Evolutionary conservation across 2,113 vertebrate genomes (phyloP).

Genomic region (Riparia riparia): DNA sequence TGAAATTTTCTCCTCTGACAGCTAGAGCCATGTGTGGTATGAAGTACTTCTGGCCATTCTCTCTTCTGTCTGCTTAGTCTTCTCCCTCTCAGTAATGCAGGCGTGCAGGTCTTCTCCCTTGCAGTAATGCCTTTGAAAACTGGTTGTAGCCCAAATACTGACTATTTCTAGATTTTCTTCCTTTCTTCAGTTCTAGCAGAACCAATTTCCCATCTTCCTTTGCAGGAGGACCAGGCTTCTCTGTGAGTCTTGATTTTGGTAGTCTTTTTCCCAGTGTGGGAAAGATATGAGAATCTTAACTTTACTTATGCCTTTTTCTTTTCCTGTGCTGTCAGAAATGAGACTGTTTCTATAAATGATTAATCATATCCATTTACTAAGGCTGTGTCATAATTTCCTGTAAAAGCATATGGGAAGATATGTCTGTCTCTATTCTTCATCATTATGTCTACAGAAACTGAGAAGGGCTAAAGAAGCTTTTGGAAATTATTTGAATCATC

Average conservation of each 20-base stretch:
- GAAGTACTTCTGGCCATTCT: neutral
- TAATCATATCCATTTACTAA: neutral
- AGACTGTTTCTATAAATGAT: neutral
- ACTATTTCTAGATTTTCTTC: neutral
- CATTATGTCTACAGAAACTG: neutral
- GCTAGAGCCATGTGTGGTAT: neutral
- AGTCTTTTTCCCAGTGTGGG: neutral
- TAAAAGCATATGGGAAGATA: neutral
- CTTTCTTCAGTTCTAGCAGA: neutral
- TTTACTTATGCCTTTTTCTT: neutral
- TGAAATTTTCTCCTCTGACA: neutral
- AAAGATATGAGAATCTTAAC: neutral
- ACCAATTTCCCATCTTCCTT: neutral
- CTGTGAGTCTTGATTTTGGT: neutral
- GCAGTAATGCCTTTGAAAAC: neutral
- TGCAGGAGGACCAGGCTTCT: neutral
- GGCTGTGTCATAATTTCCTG: neutral
- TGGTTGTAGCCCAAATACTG: neutral
- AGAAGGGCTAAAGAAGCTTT: neutral
- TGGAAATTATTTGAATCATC: neutral
- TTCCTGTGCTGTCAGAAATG: neutral
- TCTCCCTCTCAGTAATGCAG: neutral
- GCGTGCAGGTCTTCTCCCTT: neutral
- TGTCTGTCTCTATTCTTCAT: neutral
- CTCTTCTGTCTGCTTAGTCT: neutral